Percentiles rank a stretch among this genome's conserved stretches.
phyloP scores from a whole-genome alignment of 2,797 vertebrate species.

The Loris lydekkerianus region DNA sequence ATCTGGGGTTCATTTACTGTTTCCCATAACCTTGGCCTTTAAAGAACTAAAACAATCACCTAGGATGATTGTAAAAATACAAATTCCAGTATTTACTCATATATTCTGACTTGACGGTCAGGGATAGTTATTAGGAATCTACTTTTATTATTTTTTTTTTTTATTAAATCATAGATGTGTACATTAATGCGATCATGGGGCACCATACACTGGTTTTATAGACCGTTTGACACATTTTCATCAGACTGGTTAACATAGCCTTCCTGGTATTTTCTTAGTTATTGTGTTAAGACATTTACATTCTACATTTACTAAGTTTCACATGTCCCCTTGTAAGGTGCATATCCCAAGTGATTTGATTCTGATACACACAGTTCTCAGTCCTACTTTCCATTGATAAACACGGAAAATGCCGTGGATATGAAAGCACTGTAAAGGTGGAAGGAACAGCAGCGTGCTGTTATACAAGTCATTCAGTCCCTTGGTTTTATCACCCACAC shows the following conservation, averaged over 20 bases:
- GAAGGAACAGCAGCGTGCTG: neutral
- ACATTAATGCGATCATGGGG: no score
- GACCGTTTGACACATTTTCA: no score
- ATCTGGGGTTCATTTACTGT: neutral
- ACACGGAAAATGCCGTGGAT: slow-evolving; percentile 40
- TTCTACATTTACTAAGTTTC: no score
- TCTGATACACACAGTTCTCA: slow-evolving; percentile 14
- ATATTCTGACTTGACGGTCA: neutral
- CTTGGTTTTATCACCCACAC: slow-evolving; percentile 67
- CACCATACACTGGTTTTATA: no score
- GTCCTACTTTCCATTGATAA: slow-evolving; percentile 19
- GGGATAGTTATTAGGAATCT: neutral
- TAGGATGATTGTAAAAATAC: neutral
- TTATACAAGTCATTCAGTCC: slow-evolving; percentile 55
- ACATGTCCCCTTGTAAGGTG: no score
- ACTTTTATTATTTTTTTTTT: no score
- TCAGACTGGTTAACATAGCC: no score
- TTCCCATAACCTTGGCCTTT: neutral
- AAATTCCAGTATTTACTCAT: neutral
- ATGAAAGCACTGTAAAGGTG: slow-evolving; percentile 51
- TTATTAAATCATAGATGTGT: no score
- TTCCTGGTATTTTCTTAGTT: no score
- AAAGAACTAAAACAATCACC: neutral
- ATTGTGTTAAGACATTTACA: no score
- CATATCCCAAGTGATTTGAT: slow-evolving; percentile 17